Evolutionary conservation across 2,888 invertebrate species (phyloP), one percentile per base, ranked within the genome.

Genomic region (Ernsta delagoae): DNA sequence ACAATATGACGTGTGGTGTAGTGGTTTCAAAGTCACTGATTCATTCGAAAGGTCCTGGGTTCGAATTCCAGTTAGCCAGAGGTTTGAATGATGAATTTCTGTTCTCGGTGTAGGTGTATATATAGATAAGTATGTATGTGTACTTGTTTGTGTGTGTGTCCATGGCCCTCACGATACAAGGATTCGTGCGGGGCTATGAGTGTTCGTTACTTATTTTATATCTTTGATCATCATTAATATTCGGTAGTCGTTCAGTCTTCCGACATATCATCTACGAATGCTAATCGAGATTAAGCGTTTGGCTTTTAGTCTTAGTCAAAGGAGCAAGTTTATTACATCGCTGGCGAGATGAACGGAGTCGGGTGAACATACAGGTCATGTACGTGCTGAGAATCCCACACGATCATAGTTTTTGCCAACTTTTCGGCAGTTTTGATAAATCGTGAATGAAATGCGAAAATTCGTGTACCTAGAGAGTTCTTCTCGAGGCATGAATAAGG

Each of bases 201-300:
- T 31, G 4, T 31, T 31, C 31, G 31, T 31, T 31, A 31, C 31
- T 31, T 31, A 31, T 31, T 31, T 31, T 31, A 16, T 16, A 16
- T 16, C 16, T 16, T 16, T 16, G 16, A 16, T 48, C 48, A 50
- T 63, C 8, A 63, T 63, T 63, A 50, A 36, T 54, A 63, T 63
- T 54, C 63, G 7, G 16, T 7, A 31, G 24, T 16, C 39, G 36
- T 41, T 3, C 12, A 12, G 5, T 16, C 39, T 41, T 54, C 53
- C 54, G 41, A 63, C 41, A 41, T 24, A 54, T 63, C 54, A 16
- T 16, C 16, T 16, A 16, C 41, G 53, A 53, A 63, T 63, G 63
- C 63, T 54, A 54, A 63, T 63, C 63, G 54, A 16, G 63, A n/a
- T 63, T 54, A 63, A 50, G 50, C 16, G 16, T 50, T 50, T 50